These are phyloP conservation scores for Cynocephalus volans DNA, from an alignment of 2,113 vertebrate species.

Conservation along the genomic window DNA sequence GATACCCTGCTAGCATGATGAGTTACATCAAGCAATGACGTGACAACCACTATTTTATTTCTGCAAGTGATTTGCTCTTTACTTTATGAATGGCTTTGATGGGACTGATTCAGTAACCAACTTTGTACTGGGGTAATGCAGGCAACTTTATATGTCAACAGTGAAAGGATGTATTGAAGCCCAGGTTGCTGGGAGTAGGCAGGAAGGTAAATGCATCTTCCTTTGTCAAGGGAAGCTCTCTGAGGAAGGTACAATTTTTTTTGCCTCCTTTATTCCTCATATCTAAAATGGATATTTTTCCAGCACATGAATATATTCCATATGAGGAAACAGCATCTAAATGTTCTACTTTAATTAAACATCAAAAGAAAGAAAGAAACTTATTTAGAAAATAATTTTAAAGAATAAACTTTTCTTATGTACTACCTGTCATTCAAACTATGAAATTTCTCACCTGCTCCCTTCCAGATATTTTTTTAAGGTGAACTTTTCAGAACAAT, in stretches of 20 bases:
- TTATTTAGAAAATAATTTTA: constrained; percentile 70
- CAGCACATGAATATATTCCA: neutral
- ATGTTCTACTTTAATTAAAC: constrained; percentile 8
- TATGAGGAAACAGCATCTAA: neutral
- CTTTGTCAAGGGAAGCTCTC: neutral
- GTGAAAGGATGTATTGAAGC: neutral
- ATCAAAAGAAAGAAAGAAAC: neutral
- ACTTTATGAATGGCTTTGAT: neutral
- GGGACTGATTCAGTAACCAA: neutral
- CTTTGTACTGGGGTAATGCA: neutral
- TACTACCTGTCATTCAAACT: constrained; percentile 55
- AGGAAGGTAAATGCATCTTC: neutral
- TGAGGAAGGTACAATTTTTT: neutral
- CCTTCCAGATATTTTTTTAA: constrained; percentile 77
- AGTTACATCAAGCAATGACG: neutral
- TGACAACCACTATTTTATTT: neutral
- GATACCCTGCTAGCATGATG: neutral
- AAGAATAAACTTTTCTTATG: constrained; percentile 68
- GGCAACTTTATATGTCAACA: neutral
- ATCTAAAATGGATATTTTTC: constrained; percentile 10
- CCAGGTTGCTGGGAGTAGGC: neutral
- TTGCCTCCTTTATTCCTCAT: neutral
- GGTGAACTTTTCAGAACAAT: constrained; percentile 71
- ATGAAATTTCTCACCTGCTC: constrained; percentile 76
- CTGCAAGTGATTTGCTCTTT: neutral